phyloP scores from a whole-genome alignment of 2,113 vertebrate species.

The Hepsetus odoe region DNA sequence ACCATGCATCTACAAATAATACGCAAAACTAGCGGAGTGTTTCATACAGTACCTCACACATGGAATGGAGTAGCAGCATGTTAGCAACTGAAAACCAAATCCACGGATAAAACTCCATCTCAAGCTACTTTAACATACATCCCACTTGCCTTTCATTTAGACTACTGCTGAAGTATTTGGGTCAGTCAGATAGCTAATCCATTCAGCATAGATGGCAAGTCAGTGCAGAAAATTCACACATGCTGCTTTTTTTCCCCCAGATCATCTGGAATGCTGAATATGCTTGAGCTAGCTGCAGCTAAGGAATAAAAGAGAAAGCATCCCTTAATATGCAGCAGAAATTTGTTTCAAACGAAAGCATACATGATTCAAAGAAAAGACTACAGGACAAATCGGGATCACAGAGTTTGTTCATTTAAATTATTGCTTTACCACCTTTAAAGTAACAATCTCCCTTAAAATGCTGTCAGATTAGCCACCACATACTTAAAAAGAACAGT shows the following conservation, averaged over 20 bases:
- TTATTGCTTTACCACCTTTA: too few relatives aligned
- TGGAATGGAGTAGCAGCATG: neutral
- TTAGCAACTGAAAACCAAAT: neutral
- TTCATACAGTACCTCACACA: neutral
- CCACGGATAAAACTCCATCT: slow-evolving; percentile 1
- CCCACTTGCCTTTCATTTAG: slow-evolving; percentile 36
- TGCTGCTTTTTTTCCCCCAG: slow-evolving; percentile 16
- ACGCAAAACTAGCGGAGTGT: neutral
- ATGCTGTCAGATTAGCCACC: too few relatives aligned
- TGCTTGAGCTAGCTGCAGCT: slow-evolving; percentile 11
- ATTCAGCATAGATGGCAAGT: slow-evolving; percentile 42
- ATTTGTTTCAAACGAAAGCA: neutral
- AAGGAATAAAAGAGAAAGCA: neutral
- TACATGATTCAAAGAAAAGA: neutral
- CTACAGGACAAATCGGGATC: neutral
- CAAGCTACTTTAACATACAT: slow-evolving; percentile 20
- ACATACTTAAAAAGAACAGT: too few relatives aligned
- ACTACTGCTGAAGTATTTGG: slow-evolving; percentile 50
- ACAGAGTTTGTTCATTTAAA: too few relatives aligned
- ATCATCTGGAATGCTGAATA: slow-evolving; percentile 40
- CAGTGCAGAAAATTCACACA: slow-evolving; percentile 42
- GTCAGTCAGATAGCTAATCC: slow-evolving; percentile 56
- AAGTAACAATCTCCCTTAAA: too few relatives aligned
- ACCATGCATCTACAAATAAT: neutral
- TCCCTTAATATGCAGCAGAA: neutral